A percentile compares a stretch with the other conserved stretches of the same genome.
phyloP scores from a whole-genome alignment of 2,888 invertebrate species.

The Nephrotoma guestfalica region DNA sequence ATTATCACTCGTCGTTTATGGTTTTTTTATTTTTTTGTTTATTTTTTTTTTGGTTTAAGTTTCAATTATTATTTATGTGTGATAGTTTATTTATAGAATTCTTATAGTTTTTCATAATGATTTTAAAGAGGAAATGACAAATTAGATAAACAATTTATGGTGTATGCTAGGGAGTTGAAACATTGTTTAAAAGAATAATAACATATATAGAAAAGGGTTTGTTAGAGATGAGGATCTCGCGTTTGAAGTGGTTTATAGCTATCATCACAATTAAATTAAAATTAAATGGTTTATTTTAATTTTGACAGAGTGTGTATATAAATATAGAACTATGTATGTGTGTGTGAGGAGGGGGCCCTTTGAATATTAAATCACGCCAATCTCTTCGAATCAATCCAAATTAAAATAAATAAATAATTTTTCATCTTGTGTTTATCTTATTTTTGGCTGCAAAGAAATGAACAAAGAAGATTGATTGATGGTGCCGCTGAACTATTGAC shows the following conservation, averaged over 20 bases:
- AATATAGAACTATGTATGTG: not conserved
- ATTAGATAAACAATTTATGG: not conserved
- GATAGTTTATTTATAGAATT: not conserved
- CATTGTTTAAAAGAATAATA: not conserved
- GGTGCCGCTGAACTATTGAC: not conserved
- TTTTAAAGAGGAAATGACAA: not conserved
- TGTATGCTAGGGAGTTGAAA: not conserved
- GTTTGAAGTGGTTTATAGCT: not conserved
- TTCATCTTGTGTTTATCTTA: not conserved
- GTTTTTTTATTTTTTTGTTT: not conserved
- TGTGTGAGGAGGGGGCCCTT: not conserved
- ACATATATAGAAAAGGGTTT: not conserved
- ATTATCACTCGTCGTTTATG: not conserved
- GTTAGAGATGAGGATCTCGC: not conserved
- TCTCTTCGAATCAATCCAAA: not conserved
- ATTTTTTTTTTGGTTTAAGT: not conserved
- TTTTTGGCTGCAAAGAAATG: not conserved
- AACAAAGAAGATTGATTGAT: not conserved
- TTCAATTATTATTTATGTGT: not conserved
- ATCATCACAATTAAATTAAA: not conserved
- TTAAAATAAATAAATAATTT: not conserved
- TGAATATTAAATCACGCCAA: not conserved
- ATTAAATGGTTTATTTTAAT: not conserved
- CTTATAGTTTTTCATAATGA: not conserved
- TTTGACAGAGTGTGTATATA: not conserved